Base-by-base conservation (phyloP, 2,113 vertebrate genomes). In the Talpa occidentalis region DNA sequence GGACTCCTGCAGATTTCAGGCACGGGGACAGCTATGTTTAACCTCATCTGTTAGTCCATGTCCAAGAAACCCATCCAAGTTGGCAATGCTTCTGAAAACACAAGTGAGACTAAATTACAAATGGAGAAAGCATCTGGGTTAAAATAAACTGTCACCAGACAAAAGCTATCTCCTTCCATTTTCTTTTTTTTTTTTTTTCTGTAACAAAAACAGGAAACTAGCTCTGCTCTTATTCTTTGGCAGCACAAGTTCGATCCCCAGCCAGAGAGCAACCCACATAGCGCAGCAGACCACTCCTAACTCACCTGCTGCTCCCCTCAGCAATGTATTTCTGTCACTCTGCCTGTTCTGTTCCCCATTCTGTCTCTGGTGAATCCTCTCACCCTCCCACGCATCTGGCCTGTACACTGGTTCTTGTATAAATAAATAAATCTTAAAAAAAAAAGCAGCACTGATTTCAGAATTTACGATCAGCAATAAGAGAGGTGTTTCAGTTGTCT, bases 121-220 rank as follows among this genome's bases (percentile, higher is more conserved):
- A 97, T 96, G 96, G 95, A 96, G 94, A 98, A 98, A 98, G 95
- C 78, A 82, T 89, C 67, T 91, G 91, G 92, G 96, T 96, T 98
- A 97, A 98, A 98, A 97, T 98, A 98, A 98, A 98, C 98, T 96
- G 93, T 97, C 96, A 97, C 73, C 54, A 97, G 97, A 98, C 95
- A 96, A 97, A 98, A 96, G 92, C 74, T 91, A 76, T 92, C 94
- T 96, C 93, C 77, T 96, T 97, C 94, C 94, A 28, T 95, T 88
- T 95, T 95, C 37, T 86, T 96, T 93, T 82, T 94, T 37, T 82
- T 94, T 37, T 86, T 96, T 91, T 85, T 95, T 70, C 60, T 81
- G 17, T 56, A 73, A 93, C 69, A 26, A 90, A 97, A 93, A 21
- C 37, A 1, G 1, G 42, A 92, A 94, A 77, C 79, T 97, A 82